A percentile compares a stretch with the other conserved stretches of the same genome.
These are phyloP conservation scores for Calyptomena viridis DNA, from an alignment of 2,113 vertebrate genomes.

Conservation along the genomic window DNA sequence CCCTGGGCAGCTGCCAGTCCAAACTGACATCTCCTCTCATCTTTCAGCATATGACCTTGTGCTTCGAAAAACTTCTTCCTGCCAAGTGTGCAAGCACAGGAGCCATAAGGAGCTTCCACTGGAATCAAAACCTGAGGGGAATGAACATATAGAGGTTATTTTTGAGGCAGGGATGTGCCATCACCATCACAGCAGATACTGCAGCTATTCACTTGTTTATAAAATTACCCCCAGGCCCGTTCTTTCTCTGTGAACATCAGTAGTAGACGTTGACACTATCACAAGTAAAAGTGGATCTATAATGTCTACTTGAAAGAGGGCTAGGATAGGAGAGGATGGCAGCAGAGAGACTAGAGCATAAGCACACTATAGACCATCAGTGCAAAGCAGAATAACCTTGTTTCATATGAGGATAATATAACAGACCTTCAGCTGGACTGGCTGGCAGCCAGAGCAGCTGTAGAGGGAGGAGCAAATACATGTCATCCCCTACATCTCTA, in stretches of 20 bases:
- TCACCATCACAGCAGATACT: not conserved
- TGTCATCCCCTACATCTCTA: not conserved
- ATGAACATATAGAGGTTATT: not conserved
- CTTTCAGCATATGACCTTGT: conserved; percentile 48
- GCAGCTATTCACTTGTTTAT: not conserved
- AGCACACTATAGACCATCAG: not conserved
- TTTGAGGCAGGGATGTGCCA: not conserved
- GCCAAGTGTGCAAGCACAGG: conserved; percentile 86
- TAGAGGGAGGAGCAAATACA: not conserved
- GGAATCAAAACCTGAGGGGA: conserved; percentile 85
- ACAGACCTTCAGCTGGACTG: not conserved
- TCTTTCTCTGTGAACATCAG: not conserved
- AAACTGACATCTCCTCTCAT: conserved; percentile 20
- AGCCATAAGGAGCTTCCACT: conserved; percentile 88
- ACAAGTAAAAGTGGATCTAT: not conserved
- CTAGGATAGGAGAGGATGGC: not conserved
- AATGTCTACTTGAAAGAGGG: not conserved
- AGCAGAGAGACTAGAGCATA: not conserved
- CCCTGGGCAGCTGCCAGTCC: conserved; percentile 1
- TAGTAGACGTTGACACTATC: not conserved
- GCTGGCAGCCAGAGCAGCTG: not conserved
- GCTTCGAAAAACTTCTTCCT: conserved; percentile 79
- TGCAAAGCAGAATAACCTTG: not conserved
- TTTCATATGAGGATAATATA: accelerated
- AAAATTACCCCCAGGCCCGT: not conserved